Evolutionary conservation across 2,797 vertebrate species (phyloP), one percentile per base, ranked within the genome.

Genomic region (Betta splendens): DNA sequence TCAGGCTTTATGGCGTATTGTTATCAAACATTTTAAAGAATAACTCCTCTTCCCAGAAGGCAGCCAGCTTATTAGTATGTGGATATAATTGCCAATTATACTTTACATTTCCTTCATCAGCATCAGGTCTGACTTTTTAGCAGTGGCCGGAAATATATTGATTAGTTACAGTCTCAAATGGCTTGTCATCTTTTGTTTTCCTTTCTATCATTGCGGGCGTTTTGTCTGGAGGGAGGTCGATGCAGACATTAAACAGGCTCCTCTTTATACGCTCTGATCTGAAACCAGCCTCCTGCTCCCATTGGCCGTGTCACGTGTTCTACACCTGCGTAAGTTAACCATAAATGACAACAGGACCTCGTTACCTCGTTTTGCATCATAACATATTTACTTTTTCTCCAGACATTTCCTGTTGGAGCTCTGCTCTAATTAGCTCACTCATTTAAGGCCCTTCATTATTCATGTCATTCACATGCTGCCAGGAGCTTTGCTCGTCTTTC

Each of bases 301-400:
- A 44, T 56, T 61, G 62, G 9, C 13, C 9, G 35, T 54, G 37
- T 62, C 37, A 64, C 29, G 25, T 22, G 9, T 47, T 59, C 10
- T 7, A 28, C 7, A 28, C 5, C 13, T 5, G 21, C 37, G 25
- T 5, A 40, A 45, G 10, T 25, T 22, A 29, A 26, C 44, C 12
- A 40, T 4, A 48, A 53, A 60, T 4, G 23, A 59, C 32, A 54
- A 35, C 29, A 46, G 16, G 43, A 44, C 20, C 33, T 49, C 13
- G 46, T 69, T 68, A 39, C 64, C 8, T 18, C 12, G 21, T 71
- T 77, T 80, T 66, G 56, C 64, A 63, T 69, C 56, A 74, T 55
- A 15, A 26, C 21, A 17, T 43, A 38, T 63, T 63, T 43, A 57
- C 23, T 4, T 55, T 22, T 35, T 64, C 45, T 46, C 9, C 13